Conservation (phyloP, 2,888 invertebrate genomes). For the Furcula furcula region DNA sequence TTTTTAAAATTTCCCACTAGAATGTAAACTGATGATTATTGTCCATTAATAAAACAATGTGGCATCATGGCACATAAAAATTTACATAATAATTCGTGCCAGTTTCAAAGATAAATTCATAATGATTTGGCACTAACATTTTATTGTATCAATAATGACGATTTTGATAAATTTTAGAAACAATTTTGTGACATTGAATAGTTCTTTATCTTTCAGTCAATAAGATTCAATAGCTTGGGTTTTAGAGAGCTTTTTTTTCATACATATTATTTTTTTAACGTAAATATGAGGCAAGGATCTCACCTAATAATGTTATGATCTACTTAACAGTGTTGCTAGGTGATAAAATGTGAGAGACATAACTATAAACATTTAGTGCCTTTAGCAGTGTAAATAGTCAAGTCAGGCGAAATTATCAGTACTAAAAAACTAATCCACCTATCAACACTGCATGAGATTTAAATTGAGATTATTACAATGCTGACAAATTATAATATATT, state of each 20-base stretch:
- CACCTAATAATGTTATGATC: not conserved
- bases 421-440: not conserved
- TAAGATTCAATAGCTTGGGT: not conserved
- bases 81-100: constrained; percentile 13
- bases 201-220: constrained; percentile 10
- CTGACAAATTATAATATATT: constrained; percentile 26
- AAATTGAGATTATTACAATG: not conserved
- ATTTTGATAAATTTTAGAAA: no score
- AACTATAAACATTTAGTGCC: no score
- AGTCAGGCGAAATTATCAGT: no score
- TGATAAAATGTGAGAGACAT: not conserved
- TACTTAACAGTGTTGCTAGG: not conserved
- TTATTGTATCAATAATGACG: no score
- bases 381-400: no score
- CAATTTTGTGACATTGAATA: constrained; percentile 9
- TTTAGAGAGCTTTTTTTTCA: constrained; percentile 4
- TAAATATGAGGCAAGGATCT: not conserved
- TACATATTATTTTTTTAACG: not conserved
- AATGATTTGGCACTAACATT: constrained; percentile 28
- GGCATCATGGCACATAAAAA: constrained; percentile 17
- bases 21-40: constrained; percentile 26
- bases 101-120: constrained; percentile 20
- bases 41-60: constrained; percentile 20
- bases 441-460: not conserved
- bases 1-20: constrained; percentile 15